Evolutionary conservation across 2,797 vertebrate species (phyloP).

Genomic region (Cottoperca gobio): DNA sequence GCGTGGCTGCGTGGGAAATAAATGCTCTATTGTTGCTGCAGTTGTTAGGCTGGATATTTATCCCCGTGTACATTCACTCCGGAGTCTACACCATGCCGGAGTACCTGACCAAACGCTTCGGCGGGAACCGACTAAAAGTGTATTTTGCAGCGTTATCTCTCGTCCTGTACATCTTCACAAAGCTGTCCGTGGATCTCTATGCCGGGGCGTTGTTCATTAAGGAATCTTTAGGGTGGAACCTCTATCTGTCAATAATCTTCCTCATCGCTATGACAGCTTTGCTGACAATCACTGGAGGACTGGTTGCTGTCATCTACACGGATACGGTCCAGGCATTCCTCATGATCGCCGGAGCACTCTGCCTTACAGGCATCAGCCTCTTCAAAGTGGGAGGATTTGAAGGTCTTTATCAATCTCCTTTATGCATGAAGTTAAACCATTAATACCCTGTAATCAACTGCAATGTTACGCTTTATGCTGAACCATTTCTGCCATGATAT

Average conservation of each 20-base stretch:
- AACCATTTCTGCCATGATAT: constrained; percentile 8
- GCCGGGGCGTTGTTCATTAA: constrained; percentile 96
- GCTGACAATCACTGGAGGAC: constrained; percentile 93
- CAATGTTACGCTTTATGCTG: background rate
- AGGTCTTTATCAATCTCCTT: constrained; percentile 68
- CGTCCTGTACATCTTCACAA: constrained; percentile 96
- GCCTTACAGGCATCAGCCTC: constrained; percentile 91
- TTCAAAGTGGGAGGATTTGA: constrained; percentile 91
- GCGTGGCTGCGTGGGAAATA: constrained; percentile 95
- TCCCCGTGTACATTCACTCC: constrained; percentile 94
- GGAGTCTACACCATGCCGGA: constrained; percentile 97
- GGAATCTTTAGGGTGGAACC: constrained; percentile 96
- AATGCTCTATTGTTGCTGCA: constrained; percentile 94
- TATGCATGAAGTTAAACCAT: background rate
- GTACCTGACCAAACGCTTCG: constrained; percentile 94
- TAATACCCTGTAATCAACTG: background rate
- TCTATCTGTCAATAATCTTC: constrained; percentile 93
- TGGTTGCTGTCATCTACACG: constrained; percentile 96
- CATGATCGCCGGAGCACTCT: constrained; percentile 94
- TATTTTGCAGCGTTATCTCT: constrained; percentile 93
- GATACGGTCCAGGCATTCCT: constrained; percentile 94
- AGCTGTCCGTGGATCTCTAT: constrained; percentile 96
- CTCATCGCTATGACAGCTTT: constrained; percentile 94
- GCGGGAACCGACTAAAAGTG: constrained; percentile 92
- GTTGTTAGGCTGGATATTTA: constrained; percentile 95